Conservation (phyloP, 1,140 invertebrate species). For the Spodoptera frugiperda region DNA sequence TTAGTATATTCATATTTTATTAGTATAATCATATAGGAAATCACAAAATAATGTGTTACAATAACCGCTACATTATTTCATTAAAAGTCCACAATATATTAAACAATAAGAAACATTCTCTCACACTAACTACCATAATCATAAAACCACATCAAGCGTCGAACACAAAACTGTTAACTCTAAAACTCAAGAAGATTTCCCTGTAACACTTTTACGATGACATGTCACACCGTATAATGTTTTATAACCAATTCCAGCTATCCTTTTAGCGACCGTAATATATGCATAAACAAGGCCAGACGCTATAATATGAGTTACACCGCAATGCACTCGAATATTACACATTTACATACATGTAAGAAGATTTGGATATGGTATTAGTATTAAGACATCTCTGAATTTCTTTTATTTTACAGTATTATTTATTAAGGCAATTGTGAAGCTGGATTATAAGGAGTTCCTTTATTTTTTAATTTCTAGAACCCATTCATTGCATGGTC, state of each 20-base stretch:
- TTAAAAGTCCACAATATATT: no score
- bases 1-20: no score
- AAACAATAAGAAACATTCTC: no score
- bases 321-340: conserved; percentile 52
- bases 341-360: conserved; percentile 21
- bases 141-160: not conserved
- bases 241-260: conserved; percentile 45
- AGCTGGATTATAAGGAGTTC: no score
- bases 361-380: not conserved
- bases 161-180: not conserved
- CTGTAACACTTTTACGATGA: conserved; percentile 25
- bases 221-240: conserved; percentile 37
- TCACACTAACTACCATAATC: not conserved
- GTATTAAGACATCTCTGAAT: not conserved
- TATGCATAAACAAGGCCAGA: conserved; percentile 46
- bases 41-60: no score
- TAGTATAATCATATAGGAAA: no score
- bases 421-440: no score
- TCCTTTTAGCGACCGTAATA: conserved; percentile 45
- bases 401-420: no score
- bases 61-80: no score
- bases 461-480: no score
- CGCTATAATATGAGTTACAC: conserved; percentile 49
- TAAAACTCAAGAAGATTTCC: conserved; percentile 21
- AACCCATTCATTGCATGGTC: no score